Evolutionary conservation across 2,888 invertebrate genomes (phyloP), one percentile per base, ranked within the genome.

Genomic region (Pterobdella sp.): DNA sequence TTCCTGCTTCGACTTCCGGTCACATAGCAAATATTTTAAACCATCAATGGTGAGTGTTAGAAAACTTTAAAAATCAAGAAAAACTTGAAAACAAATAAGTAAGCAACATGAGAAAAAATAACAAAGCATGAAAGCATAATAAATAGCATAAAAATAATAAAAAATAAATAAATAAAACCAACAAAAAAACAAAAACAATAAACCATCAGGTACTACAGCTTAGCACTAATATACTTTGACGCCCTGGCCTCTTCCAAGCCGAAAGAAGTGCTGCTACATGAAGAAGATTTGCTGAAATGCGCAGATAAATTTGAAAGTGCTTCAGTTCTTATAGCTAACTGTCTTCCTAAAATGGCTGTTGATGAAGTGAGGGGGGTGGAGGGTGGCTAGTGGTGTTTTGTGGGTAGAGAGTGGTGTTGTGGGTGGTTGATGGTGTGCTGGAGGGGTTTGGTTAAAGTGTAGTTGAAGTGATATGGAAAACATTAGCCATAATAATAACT

Each of bases 151-250:
- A n/a, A n/a, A n/a, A n/a, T n/a, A n/a, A n/a, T 49, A 49, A 49
- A 49, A 49, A 49, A 49, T 22, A 14, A 49, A 14, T 49, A 49
- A 49, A 49, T 14, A 49, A 49, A 14, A 14, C 14, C 14, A 49
- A 49, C 52, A 49, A 49, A 14, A 49, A 22, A 31, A 60, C 31
- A 71, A 32, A 71, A 26, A 22, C 60, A 34, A 71, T 34, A n/a
- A 34, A 31, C 2, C 29, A 32, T 29, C 34, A 34, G 42, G 42
- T 42, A 52, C 49, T 68, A 60, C 4, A 52, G 68, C 22, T 29
- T 70, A 31, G 73, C 73, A 2, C 29, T 73, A 34, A 73, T 73
- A 70, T 70, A 60, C 64, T 42, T 70, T 14, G 73, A 73, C 65
- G 64, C 73, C 18, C 3, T 73, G 3, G 73, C 73, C 10, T 63